Conservation (phyloP, 2,797 vertebrate genomes). For the Chelon auratus region DNA sequence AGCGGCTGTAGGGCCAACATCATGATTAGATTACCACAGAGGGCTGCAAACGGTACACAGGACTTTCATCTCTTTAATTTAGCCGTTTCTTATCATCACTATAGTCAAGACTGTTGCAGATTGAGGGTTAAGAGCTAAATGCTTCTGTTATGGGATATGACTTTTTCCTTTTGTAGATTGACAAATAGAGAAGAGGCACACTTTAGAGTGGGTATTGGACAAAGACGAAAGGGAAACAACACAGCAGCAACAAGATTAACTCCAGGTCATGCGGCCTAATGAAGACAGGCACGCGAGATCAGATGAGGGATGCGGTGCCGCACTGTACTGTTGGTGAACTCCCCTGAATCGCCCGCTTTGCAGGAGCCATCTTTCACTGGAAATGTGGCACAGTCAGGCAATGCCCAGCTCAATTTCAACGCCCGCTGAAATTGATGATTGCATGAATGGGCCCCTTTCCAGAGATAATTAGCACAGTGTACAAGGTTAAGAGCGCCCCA, state of each 20-base stretch:
- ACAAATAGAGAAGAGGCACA: constrained; percentile 45
- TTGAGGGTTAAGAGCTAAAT: constrained; percentile 43
- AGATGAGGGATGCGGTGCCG: constrained; percentile 64
- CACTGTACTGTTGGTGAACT: constrained; percentile 69
- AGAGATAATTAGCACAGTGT: constrained; percentile 83
- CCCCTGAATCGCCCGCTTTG: constrained; percentile 57
- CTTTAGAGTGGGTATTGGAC: constrained; percentile 59
- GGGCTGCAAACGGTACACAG: constrained; percentile 84
- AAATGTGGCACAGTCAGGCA: constrained; percentile 69
- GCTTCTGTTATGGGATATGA: constrained; percentile 58
- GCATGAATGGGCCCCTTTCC: constrained; percentile 79
- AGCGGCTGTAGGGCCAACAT: constrained; percentile 67
- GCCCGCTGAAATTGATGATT: constrained; percentile 79
- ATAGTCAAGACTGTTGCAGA: constrained; percentile 73
- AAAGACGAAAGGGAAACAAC: constrained; percentile 73
- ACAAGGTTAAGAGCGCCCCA: constrained; percentile 77
- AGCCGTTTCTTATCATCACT: constrained; percentile 73
- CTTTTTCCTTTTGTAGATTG: constrained; percentile 66
- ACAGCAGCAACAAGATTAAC: constrained; percentile 66
- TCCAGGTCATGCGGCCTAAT: constrained; percentile 74
- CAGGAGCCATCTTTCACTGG: constrained; percentile 77
- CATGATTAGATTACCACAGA: constrained; percentile 87
- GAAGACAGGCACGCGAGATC: constrained; percentile 70
- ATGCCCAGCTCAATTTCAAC: constrained; percentile 74
- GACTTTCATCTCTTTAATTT: constrained; percentile 87